Percentiles rank a stretch among this genome's conserved stretches.
Conservation (phyloP, 1,140 invertebrate genomes). For the Wiebesia pumilae region DNA sequence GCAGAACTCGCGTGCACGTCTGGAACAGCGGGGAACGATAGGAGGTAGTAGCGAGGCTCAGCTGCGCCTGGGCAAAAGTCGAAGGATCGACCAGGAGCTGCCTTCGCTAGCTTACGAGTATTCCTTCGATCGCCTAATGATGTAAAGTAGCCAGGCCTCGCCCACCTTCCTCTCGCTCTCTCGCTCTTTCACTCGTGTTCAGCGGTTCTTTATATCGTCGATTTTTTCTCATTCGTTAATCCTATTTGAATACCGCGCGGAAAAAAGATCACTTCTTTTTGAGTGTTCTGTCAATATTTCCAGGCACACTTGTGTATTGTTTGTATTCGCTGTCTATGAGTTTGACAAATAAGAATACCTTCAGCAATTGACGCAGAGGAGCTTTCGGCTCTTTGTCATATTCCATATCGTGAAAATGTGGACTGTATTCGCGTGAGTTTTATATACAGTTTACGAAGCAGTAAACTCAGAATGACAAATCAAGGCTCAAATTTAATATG, state of each 20-base stretch:
- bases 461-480: neutral
- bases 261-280: neutral
- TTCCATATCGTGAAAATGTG: neutral
- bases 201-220: too few species aligned
- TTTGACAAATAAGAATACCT: neutral
- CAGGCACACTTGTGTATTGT: neutral
- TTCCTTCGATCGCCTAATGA: conserved; percentile 46
- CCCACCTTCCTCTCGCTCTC: neutral
- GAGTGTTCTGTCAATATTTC: neutral
- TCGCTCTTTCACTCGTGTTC: neutral
- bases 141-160: conserved; percentile 26
- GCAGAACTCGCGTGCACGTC: neutral
- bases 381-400: neutral
- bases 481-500: neutral
- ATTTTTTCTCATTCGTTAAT: too few species aligned
- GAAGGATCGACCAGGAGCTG: conserved; percentile 24
- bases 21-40: neutral
- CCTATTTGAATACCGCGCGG: too few species aligned
- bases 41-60: neutral
- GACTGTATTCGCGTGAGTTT: neutral
- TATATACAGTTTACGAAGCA: neutral
- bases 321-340: neutral
- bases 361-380: neutral
- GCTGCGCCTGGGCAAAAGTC: conserved; percentile 9
- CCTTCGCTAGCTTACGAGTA: neutral